Conservation (phyloP, 2,888 invertebrate species). For the Emmelina monodactyla region DNA sequence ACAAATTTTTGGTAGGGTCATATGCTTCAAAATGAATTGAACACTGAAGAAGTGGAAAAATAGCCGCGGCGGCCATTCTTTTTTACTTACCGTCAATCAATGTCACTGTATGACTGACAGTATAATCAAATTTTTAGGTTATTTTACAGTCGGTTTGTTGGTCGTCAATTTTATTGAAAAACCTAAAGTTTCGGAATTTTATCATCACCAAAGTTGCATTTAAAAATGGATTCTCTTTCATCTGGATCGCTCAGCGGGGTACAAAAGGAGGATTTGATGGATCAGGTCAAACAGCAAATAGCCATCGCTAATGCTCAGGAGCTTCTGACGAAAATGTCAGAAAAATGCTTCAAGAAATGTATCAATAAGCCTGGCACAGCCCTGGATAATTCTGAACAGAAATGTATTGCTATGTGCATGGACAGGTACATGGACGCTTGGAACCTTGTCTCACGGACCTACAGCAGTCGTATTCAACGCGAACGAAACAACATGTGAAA, state of each 20-base stretch:
- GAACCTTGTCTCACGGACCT: slow-evolving; percentile 91
- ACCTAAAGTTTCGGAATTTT: too few relatives aligned
- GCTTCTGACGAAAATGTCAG: slow-evolving; percentile 94
- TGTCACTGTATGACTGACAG: too few relatives aligned
- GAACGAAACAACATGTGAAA: slow-evolving; percentile 73
- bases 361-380: slow-evolving; percentile 89
- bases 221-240: slow-evolving; percentile 66
- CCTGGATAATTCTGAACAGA: slow-evolving; percentile 90
- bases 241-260: slow-evolving; percentile 67
- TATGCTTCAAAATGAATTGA: too few relatives aligned
- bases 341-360: slow-evolving; percentile 97
- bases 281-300: slow-evolving; percentile 94
- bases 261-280: slow-evolving; percentile 89
- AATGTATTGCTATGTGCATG: slow-evolving; percentile 98
- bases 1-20: too few relatives aligned
- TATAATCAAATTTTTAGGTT: slow-evolving; percentile 39
- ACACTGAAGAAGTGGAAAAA: too few relatives aligned
- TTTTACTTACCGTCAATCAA: too few relatives aligned
- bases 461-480: slow-evolving; percentile 83
- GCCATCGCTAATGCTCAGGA: slow-evolving; percentile 94
- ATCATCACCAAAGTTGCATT: too few relatives aligned
- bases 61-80: too few relatives aligned
- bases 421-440: slow-evolving; percentile 97
- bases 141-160: slow-evolving; percentile 20
- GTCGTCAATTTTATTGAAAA: slow-evolving; percentile 14